Conservation (phyloP, 2,113 vertebrate genomes). For the Nettapus auritus region DNA sequence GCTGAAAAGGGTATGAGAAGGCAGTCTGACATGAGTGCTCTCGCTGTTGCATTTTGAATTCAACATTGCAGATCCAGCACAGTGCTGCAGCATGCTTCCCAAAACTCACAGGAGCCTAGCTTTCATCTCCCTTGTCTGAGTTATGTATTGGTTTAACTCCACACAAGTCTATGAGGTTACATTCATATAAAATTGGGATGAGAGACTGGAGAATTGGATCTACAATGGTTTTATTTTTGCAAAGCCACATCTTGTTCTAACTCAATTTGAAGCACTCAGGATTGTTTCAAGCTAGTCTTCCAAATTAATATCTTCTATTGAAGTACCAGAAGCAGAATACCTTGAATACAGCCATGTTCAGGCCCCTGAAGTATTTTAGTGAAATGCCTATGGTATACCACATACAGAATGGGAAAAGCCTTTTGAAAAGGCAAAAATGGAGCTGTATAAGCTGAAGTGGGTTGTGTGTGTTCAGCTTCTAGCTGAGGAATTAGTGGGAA, state of each 20-base stretch:
- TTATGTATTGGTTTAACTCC: not conserved
- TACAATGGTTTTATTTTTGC: not conserved
- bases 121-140: not conserved
- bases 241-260: not conserved
- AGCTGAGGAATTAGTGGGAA: not conserved
- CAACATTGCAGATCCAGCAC: not conserved
- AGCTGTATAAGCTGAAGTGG: not conserved
- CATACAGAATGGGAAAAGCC: not conserved
- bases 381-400: not conserved
- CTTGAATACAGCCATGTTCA: not conserved
- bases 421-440: not conserved
- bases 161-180: not conserved
- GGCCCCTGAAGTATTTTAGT: not conserved
- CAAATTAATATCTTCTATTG: not conserved
- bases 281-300: not conserved
- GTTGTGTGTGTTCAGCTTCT: not conserved
- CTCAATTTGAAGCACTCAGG: not conserved
- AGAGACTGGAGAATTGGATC: not conserved
- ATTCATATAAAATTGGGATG: not conserved
- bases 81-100: not conserved
- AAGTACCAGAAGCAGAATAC: not conserved
- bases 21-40: not conserved
- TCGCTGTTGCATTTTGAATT: not conserved
- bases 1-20: not conserved
- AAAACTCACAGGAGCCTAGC: not conserved